These are phyloP conservation scores for Paguma larvata DNA, from an alignment of 2,797 vertebrate species.

Conservation along the genomic window DNA sequence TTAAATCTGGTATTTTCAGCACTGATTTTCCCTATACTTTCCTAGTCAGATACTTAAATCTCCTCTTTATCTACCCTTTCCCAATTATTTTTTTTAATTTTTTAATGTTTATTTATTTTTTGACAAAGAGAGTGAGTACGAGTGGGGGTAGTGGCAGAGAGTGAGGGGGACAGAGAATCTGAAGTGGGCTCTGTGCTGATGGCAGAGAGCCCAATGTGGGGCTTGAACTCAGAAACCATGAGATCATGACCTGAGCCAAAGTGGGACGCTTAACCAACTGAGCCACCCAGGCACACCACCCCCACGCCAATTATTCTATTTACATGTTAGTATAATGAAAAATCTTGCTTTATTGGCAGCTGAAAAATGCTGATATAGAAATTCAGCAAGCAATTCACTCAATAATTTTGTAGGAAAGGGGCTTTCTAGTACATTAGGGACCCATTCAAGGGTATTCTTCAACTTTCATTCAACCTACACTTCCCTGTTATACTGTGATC, in stretches of 20 bases:
- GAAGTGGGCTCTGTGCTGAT: too few species aligned
- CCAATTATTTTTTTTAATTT: not conserved
- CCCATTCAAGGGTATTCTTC: not conserved
- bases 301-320: not conserved
- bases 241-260: too few species aligned
- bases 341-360: not conserved
- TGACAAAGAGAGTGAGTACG: too few species aligned
- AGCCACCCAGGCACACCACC: too few species aligned
- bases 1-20: not conserved
- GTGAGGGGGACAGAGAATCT: too few species aligned
- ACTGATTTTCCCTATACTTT: conserved; percentile 49
- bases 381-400: conserved; percentile 19
- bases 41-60: not conserved
- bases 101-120: too few species aligned
- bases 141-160: too few species aligned
- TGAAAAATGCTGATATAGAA: conserved; percentile 37
- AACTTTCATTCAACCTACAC: not conserved
- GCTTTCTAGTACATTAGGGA: not conserved
- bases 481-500: not conserved
- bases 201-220: too few species aligned
- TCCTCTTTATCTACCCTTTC: not conserved
- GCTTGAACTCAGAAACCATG: too few species aligned
- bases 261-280: too few species aligned
- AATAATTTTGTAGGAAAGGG: not conserved
- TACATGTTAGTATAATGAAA: conserved; percentile 33